Conservation (phyloP, 2,797 vertebrate genomes). For the Octomys mimax region DNA sequence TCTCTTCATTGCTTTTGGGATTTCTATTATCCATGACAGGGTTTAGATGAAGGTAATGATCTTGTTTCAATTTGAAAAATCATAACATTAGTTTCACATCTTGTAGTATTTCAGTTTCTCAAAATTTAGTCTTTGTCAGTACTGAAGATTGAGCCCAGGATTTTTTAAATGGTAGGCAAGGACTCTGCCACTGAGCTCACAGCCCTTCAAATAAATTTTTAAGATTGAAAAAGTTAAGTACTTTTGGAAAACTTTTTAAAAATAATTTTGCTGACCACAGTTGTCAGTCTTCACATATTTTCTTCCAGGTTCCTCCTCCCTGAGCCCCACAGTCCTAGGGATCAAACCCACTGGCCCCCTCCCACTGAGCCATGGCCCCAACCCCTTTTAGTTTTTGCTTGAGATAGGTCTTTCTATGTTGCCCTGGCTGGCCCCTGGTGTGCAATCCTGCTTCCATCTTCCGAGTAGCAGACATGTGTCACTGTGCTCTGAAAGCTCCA, state of each 20-base stretch:
- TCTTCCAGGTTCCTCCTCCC: background rate
- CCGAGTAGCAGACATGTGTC: background rate
- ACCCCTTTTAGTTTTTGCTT: background rate
- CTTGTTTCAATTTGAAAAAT: slow-evolving; percentile 1
- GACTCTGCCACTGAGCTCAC: background rate
- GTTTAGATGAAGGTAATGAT: background rate
- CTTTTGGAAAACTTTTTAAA: slow-evolving; percentile 4
- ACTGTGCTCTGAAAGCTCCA: background rate
- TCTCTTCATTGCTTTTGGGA: background rate
- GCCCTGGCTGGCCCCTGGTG: background rate
- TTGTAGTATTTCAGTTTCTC: slow-evolving; percentile 50
- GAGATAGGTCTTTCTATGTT: background rate
- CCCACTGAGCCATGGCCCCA: background rate
- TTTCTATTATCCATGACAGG: background rate
- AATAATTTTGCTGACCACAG: slow-evolving; percentile 18
- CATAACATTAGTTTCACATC: background rate
- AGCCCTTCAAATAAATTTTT: slow-evolving; percentile 34
- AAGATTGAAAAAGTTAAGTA: slow-evolving; percentile 16
- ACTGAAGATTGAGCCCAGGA: background rate
- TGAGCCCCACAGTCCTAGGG: too few relatives aligned
- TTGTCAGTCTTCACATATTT: slow-evolving; percentile 25
- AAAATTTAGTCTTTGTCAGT: background rate
- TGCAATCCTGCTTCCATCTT: background rate
- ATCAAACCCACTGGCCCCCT: background rate
- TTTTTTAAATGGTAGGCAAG: background rate